These are phyloP conservation scores for Cryptops parisi DNA, from an alignment of 2,888 invertebrate genomes.

Conservation along the genomic window DNA sequence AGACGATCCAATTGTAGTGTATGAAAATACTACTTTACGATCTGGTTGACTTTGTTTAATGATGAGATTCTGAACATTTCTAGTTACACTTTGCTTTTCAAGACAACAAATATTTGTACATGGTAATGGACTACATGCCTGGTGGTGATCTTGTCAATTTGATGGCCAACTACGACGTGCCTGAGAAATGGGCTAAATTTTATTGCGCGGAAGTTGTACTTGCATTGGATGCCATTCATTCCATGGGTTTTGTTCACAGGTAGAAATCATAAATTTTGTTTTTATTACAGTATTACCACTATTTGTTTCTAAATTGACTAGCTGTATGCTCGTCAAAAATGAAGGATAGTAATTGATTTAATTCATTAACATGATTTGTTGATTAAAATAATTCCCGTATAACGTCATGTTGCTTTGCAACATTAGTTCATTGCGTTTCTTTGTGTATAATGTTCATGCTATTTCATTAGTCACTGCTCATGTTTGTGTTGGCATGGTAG, in stretches of 20 bases:
- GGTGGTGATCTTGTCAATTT: conserved; percentile 97
- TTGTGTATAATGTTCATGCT: too few relatives aligned
- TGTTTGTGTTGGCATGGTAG: too few relatives aligned
- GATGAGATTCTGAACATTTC: too few relatives aligned
- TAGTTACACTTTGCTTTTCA: conserved; percentile 94
- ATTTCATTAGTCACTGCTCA: too few relatives aligned
- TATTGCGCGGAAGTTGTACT: conserved; percentile 96
- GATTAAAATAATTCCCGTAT: too few relatives aligned
- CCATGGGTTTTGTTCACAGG: conserved; percentile 79
- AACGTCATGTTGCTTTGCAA: too few relatives aligned
- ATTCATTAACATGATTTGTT: not conserved
- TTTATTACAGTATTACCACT: too few relatives aligned
- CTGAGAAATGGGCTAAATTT: conserved; percentile 97
- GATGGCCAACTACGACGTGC: conserved; percentile 97
- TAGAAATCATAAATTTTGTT: conserved; percentile 23
- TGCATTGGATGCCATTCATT: conserved; percentile 93
- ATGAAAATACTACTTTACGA: conserved; percentile 3
- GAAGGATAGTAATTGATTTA: conserved; percentile 1
- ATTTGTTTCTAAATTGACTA: too few relatives aligned
- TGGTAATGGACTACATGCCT: conserved; percentile 99
- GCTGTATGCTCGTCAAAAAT: too few relatives aligned
- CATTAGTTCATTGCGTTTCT: too few relatives aligned
- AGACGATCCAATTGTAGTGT: not conserved
- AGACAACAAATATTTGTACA: conserved; percentile 90
- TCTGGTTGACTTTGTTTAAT: not conserved